Evolutionary conservation across 2,888 invertebrate genomes (phyloP), one percentile per base, ranked within the genome.

Genomic region (Acanthosepion pharaonis): DNA sequence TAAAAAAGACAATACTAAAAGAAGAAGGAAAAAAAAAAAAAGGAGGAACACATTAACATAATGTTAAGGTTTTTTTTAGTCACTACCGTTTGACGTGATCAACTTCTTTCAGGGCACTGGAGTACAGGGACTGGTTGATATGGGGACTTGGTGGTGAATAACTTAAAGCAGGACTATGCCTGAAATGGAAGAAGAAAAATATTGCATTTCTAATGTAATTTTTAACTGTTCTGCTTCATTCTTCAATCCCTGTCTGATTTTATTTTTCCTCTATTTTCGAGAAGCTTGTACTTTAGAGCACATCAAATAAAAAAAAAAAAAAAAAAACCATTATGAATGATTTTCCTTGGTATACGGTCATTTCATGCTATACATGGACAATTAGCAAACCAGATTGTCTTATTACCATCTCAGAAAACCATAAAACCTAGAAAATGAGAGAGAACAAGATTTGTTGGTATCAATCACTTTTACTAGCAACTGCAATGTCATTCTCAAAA

Each of bases 121-220:
- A 49, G 53, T 53, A 93, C 49, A 93, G 93, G 48, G 93, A 93
- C 93, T 93, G 93, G 93, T 49, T 93, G 93, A 93, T 49, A 93
- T 93, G 93, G 49, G 93, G 93, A 51, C 93, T 93, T n/a, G 93
- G 93, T 49, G 93, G 93, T 53, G 93, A 93, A 49, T 93, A 93
- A 53, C 93, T 93, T 48, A 93, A 53, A 93, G 93, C 93, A 93
- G 93, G 93, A 93, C 93, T 93, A 93, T 93, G 93, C 53, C 93
- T 93, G 93, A 93, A 93, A 93, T 92, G 92, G 49, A 93, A 93
- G 28, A 28, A 93, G 51, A 93, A 49, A 93, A 49, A 93, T n/a
- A 93, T 93, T 18, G 53, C 78, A 78, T 78, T 78, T 78, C 78
- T n/a, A 78, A 78, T 15, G 78, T n/a, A n/a, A 78, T 78, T 78